A percentile compares a stretch with the other conserved stretches of the same genome.
Evolutionary conservation across 2,888 invertebrate genomes (phyloP).

Genomic region (Lucinisca nassula): DNA sequence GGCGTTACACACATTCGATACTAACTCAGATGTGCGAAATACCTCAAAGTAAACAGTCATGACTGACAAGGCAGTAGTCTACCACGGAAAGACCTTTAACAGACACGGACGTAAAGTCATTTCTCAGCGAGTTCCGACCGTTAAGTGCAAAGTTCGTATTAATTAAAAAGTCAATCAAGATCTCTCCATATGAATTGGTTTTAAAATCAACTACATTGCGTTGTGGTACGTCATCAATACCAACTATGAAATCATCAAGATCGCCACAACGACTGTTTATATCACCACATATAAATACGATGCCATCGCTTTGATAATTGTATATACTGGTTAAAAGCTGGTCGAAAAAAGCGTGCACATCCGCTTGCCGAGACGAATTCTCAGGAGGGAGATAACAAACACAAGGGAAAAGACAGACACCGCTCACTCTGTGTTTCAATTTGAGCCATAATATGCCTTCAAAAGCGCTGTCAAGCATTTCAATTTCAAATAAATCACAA

Average conservation of each 20-base stretch:
- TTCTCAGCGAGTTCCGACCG: constrained; percentile 17
- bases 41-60: constrained; percentile 18
- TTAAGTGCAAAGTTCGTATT: constrained; percentile 28
- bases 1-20: neutral
- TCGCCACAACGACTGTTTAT: constrained; percentile 28
- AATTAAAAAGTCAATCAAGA: constrained; percentile 33
- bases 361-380: neutral
- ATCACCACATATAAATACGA: constrained; percentile 13
- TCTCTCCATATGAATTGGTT: constrained; percentile 11
- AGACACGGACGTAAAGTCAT: constrained; percentile 41
- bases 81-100: constrained; percentile 35
- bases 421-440: neutral
- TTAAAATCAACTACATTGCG: constrained; percentile 26
- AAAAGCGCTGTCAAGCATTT: neutral
- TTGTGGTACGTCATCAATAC: constrained; percentile 7
- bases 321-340: neutral
- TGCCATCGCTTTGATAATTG: neutral
- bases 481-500: neutral
- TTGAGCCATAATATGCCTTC: neutral
- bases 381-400: neutral
- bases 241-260: constrained; percentile 16
- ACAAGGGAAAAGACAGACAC: neutral
- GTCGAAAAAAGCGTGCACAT: neutral
- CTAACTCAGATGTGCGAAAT: constrained; percentile 1
- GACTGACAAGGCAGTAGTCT: constrained; percentile 21